These are phyloP conservation scores for Poecile montanus DNA, from an alignment of 2,797 vertebrate genomes.

Conservation along the genomic window DNA sequence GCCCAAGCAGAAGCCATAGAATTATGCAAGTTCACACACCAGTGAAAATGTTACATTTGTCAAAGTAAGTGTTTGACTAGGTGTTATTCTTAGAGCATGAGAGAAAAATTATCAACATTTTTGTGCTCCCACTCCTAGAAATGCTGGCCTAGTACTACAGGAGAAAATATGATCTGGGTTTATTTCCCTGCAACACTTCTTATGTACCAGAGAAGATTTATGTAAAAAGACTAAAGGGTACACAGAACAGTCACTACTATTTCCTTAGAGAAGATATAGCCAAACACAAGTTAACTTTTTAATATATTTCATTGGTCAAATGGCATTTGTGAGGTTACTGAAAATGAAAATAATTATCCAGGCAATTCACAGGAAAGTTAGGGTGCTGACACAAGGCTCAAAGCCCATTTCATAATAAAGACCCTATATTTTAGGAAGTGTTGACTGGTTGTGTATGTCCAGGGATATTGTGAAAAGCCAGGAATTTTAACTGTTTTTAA, in stretches of 20 bases:
- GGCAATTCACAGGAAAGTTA: background rate
- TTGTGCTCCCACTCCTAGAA: background rate
- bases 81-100: background rate
- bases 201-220: background rate
- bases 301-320: background rate
- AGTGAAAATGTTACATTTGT: background rate
- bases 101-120: background rate
- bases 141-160: background rate
- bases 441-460: background rate
- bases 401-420: background rate
- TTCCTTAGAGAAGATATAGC: background rate
- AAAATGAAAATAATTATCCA: background rate
- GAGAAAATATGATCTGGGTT: background rate
- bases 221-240: background rate
- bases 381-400: background rate
- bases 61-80: background rate
- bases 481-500: background rate
- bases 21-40: background rate
- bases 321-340: background rate
- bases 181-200: background rate
- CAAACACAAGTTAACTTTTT: background rate
- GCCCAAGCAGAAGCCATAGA: background rate
- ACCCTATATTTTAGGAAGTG: background rate
- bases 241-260: background rate
- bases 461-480: accelerated